Evolutionary conservation across 2,113 vertebrate genomes (phyloP), one percentile per base, ranked within the genome.

Genomic region (Carassius carassius): DNA sequence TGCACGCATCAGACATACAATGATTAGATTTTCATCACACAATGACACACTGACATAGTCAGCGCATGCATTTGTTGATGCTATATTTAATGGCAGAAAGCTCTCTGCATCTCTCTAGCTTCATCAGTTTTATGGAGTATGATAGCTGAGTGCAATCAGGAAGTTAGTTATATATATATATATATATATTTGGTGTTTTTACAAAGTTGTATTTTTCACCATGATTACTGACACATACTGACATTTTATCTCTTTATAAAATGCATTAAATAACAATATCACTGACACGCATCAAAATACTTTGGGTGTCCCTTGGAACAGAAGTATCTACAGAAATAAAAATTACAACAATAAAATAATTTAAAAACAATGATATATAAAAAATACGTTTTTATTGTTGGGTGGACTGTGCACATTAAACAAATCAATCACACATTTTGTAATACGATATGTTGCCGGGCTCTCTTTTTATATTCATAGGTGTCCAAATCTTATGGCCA

Each of bases 31-130:
- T 56, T 83, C 80, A 89, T 85, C 84, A 89, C 84, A 91, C 93
- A 93, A 86, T 72, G 87, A 92, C 92, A 91, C 90, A 92, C 90
- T 78, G 90, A 90, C 90, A 91, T 32, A 54, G 79, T 51, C 21
- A 19, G 44, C 25, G 41, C 63, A 19, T 56, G 79, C 47, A 32
- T 81, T 81, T 79, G 23, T 19, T 69, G 78, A 69, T 19, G 23
- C 73, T n/a, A n/a, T n/a, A n/a, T n/a, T n/a, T n/a, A n/a, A n/a
- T n/a, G n/a, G n/a, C n/a, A n/a, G n/a, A n/a, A n/a, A n/a, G n/a
- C n/a, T n/a, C n/a, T n/a, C n/a, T n/a, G n/a, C n/a, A n/a, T n/a
- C n/a, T n/a, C n/a, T n/a, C n/a, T n/a, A n/a, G n/a, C n/a, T n/a
- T n/a, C n/a, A n/a, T n/a, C n/a, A n/a, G n/a, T n/a, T n/a, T n/a